Percentiles rank a stretch among this genome's conserved stretches.
phyloP scores from a whole-genome alignment of 1,140 invertebrate species.

The Lordiphosa collinella region DNA sequence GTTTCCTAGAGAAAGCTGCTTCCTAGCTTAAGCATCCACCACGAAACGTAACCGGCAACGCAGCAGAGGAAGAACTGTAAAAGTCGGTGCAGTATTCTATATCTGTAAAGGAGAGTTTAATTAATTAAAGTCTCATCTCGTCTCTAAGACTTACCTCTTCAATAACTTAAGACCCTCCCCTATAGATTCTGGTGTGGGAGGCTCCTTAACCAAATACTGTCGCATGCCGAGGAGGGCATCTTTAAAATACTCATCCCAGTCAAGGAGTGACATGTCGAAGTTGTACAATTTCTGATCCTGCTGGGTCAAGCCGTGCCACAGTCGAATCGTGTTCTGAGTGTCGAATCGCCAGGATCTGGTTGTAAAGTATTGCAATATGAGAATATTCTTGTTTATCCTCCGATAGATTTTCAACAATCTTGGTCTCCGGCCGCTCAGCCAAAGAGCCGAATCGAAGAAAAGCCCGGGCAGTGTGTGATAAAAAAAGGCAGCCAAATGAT shows the following conservation, averaged over 20 bases:
- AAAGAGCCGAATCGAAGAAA: conserved; percentile 80
- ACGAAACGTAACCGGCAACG: neutral
- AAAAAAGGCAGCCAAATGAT: conserved; percentile 79
- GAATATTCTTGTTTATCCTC: conserved; percentile 85
- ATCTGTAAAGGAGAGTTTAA: neutral
- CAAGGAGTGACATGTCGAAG: conserved; percentile 84
- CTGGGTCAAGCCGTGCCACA: conserved; percentile 82
- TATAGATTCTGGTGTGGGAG: conserved; percentile 81
- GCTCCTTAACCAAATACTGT: conserved; percentile 85
- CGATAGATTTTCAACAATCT: conserved; percentile 84
- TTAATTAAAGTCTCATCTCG: neutral
- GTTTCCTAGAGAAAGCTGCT: neutral
- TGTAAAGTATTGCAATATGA: conserved; percentile 85
- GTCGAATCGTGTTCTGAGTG: conserved; percentile 82
- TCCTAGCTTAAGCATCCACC: conserved; percentile 1
- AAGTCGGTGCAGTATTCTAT: conserved; percentile 5
- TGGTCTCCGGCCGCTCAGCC: conserved; percentile 72
- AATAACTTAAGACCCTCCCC: conserved; percentile 47
- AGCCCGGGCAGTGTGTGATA: conserved; percentile 83
- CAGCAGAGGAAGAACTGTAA: neutral
- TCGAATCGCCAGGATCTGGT: conserved; percentile 85
- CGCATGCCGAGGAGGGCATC: conserved; percentile 84
- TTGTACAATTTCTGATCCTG: conserved; percentile 84
- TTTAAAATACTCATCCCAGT: conserved; percentile 84
- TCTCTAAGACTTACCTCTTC: conserved; percentile 15